Base-by-base conservation (phyloP, 2,113 vertebrate genomes). In the Chaetops frenatus region DNA sequence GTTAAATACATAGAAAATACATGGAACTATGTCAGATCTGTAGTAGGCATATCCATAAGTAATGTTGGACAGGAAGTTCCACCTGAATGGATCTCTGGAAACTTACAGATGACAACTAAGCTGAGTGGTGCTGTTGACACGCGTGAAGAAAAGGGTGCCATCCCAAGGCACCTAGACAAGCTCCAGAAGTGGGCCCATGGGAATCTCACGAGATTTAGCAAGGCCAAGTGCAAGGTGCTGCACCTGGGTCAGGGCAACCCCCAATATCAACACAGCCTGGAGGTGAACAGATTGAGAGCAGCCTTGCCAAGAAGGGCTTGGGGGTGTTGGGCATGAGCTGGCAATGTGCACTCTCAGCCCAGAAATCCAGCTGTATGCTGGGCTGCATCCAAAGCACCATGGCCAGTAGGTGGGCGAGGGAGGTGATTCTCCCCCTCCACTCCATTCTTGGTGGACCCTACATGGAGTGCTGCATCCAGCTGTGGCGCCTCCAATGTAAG, bases 261-360 rank as follows among this genome's bases (percentile, higher is more conserved):
- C 19, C 3, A 6, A 10, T 21, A 8, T 4, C n/a, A 27, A 1
- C 0, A 3, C 27, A 36, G 50, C 7, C 56, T 50, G 45, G 16
- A 21, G 22, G 17, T 57, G 51, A 44, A 33, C 22, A 33, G n/a
- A 33, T 47, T 0, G 11, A 38, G n/a, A 38, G 28, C 51, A 67
- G 64, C 18, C 28, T n/a, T 57, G 18, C 28, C n/a, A 24, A 54
- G 42, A 17, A 38, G 28, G 23, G 7, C 15, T 14, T 69, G 28
- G 42, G 33, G 7, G 3, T 18, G 18, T 51, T 33, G 28, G 22
- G 14, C 42, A 18, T 18, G 42, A 33, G 23, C n/a, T 14, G 23
- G 35, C 42, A 14, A 3, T 22, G 17, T 22, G 53, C 14, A 4
- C 28, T 31, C 3, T 33, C 28, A 67, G n/a, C n/a, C 18, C n/a